Evolutionary conservation across 2,113 vertebrate genomes (phyloP).

Genomic region (Thoracochromis brauschi): DNA sequence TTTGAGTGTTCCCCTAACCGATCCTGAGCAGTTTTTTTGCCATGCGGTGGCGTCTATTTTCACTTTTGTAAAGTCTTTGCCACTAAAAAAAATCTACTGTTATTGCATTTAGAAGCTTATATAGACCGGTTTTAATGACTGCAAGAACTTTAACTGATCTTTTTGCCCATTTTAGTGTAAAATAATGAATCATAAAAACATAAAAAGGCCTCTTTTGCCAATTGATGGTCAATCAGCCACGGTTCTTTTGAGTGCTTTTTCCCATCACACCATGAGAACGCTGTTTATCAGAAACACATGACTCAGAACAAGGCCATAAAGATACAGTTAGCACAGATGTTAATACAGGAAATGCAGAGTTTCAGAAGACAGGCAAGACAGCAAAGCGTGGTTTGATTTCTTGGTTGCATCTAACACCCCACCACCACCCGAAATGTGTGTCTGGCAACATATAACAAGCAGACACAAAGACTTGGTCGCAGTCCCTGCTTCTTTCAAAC

Average conservation of each 20-base stretch:
- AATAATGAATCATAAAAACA: neutral
- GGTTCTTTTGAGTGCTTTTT: neutral
- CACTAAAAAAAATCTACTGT: neutral
- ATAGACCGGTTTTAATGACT: neutral
- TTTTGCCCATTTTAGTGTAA: neutral
- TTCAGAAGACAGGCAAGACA: neutral
- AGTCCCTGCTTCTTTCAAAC: neutral
- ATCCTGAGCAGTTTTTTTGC: neutral
- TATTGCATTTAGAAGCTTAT: neutral
- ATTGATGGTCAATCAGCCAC: neutral
- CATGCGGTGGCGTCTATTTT: fast-evolving
- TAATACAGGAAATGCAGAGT: neutral
- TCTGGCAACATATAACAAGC: neutral
- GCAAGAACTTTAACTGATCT: neutral
- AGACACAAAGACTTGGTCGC: neutral
- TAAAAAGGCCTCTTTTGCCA: neutral
- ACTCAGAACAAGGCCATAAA: neutral
- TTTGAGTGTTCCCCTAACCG: neutral
- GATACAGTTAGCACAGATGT: neutral
- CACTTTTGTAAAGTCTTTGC: neutral
- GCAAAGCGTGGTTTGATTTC: neutral
- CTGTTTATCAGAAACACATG: neutral
- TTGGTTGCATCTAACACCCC: neutral
- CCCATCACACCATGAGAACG: neutral
- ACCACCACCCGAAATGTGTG: neutral